Evolutionary conservation across 2,888 invertebrate genomes (phyloP), one percentile per base, ranked within the genome.

Genomic region (Fragum whitleyi): DNA sequence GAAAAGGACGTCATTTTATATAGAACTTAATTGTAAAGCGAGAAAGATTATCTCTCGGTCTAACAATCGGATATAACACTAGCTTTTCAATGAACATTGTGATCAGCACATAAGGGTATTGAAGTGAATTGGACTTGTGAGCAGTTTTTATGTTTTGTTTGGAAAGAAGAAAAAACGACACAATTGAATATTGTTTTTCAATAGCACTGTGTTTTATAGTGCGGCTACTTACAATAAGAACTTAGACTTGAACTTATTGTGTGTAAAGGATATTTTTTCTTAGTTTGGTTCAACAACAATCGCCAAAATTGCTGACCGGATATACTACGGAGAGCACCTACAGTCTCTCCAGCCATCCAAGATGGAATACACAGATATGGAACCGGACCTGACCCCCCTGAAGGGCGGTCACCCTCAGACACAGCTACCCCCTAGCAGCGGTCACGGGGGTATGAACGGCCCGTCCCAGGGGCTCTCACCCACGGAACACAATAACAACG

Each of bases 1-100:
- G 80, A 86, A 85, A 81, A 83, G 74, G 86, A 85, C 82, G 87
- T 80, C 85, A 81, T 86, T 85, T 86, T 86, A 85, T 86, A 83
- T 81, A 83, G 86, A 85, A 81, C 74, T 76, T 69, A 65, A 79
- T 81, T 81, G 75, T 80, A 82, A 81, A 80, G 79, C 69, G 73
- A 77, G 74, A 76, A 79, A 85, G 81, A 85, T 85, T 55, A 83
- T 83, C 79, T 83, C 67, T 73, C 62, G 65, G 61, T 69, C 77
- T 72, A 77, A 80, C 81, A 82, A 85, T 85, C 79, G 85, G 85
- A 83, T 80, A 55, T 73, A 73, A 72, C 72, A 57, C 73, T 65
- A 67, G 61, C 73, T 57, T 71, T 82, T 83, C 71, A 83, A 83
- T 79, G 83, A 70, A 79, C 79, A 83, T 83, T 83, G 83, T 83